Conservation (phyloP, 2,797 vertebrate species). For the Schizopygopsis pylzovi region DNA sequence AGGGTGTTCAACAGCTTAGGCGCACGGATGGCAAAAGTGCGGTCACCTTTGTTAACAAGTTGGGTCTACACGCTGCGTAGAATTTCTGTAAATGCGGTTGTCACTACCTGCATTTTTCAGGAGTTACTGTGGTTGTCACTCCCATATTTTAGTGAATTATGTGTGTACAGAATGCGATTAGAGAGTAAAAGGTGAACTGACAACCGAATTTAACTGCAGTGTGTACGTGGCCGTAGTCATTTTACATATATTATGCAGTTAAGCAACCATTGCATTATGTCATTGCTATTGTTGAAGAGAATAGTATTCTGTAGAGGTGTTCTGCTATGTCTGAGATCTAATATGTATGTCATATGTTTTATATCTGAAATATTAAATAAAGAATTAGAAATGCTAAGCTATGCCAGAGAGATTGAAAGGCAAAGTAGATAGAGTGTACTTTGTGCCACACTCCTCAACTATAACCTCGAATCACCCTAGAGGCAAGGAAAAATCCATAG, state of each 20-base stretch:
- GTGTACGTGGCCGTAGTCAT: too few species aligned
- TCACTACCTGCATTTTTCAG: too few species aligned
- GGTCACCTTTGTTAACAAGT: too few species aligned
- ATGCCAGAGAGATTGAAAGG: neutral
- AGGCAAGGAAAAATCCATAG: conserved; percentile 44
- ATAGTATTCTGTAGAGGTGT: neutral
- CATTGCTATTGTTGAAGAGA: neutral
- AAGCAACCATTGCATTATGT: neutral
- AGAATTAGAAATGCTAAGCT: neutral
- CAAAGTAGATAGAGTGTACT: neutral
- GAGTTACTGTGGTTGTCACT: too few species aligned
- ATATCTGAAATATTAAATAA: neutral
- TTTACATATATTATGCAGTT: neutral
- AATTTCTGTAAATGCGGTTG: too few species aligned
- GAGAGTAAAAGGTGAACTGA: too few species aligned
- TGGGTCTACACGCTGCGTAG: too few species aligned
- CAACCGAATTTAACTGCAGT: too few species aligned
- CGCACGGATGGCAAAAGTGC: too few species aligned
- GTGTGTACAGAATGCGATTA: too few species aligned
- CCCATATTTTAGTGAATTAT: too few species aligned
- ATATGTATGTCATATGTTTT: neutral
- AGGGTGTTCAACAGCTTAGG: too few species aligned
- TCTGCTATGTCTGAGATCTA: neutral
- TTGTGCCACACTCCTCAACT: conserved; percentile 11
- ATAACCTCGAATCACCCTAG: neutral